Evolutionary conservation across 2,797 vertebrate species (phyloP).

Genomic region (Tangara arthus): DNA sequence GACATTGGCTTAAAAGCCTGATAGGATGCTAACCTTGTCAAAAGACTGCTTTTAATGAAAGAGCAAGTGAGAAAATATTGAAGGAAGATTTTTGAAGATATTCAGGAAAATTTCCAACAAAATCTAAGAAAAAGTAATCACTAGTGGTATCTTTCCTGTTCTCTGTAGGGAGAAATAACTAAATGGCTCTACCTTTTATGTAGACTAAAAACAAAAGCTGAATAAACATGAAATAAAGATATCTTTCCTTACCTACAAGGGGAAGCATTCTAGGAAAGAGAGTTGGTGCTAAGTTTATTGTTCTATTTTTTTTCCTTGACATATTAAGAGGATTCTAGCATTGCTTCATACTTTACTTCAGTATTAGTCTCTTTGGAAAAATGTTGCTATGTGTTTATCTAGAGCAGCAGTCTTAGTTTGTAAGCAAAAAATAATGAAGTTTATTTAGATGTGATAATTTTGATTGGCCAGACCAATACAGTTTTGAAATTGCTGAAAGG

Average conservation of each 20-base stretch:
- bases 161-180: neutral
- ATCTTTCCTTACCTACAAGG: neutral
- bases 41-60: neutral
- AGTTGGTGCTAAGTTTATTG: neutral
- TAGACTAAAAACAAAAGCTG: neutral
- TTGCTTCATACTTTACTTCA: neutral
- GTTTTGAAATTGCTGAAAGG: neutral
- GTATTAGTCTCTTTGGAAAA: neutral
- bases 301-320: neutral
- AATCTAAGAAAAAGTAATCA: neutral
- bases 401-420: neutral
- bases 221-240: neutral
- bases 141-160: neutral
- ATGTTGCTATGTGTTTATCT: neutral
- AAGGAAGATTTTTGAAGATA: neutral
- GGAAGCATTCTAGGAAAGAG: neutral
- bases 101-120: neutral
- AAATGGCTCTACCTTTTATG: neutral
- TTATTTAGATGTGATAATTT: neutral
- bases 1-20: neutral
- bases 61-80: neutral
- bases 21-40: neutral
- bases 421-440: neutral
- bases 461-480: neutral
- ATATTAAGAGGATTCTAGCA: neutral